phyloP scores from a whole-genome alignment of 1,140 invertebrate species.

The Brachionus rotundiformis region DNA sequence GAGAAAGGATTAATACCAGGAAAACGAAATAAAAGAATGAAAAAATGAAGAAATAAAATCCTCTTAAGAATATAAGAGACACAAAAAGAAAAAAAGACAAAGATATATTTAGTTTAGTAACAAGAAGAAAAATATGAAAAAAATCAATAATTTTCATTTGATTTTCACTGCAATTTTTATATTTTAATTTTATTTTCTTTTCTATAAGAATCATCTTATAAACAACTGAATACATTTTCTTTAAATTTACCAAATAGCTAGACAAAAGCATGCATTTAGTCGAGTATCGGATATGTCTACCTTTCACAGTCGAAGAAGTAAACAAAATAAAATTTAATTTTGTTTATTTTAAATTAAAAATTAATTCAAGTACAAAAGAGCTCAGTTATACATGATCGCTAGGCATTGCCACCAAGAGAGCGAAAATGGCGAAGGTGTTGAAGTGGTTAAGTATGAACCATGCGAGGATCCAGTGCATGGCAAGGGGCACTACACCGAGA shows the following conservation, averaged over 20 bases:
- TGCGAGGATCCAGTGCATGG: constrained; percentile 78
- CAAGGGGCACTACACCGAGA: constrained; percentile 84
- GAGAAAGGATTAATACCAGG: background rate
- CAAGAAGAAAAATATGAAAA: background rate
- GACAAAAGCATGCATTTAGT: constrained; percentile 71
- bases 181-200: background rate
- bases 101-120: constrained; percentile 25
- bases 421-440: constrained; percentile 83
- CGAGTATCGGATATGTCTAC: constrained; percentile 89
- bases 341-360: constrained; percentile 43
- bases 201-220: constrained; percentile 18
- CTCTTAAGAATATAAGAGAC: constrained; percentile 35
- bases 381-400: constrained; percentile 90
- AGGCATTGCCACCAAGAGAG: constrained; percentile 87
- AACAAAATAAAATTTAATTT: constrained; percentile 34
- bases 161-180: constrained; percentile 38
- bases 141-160: constrained; percentile 49
- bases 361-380: constrained; percentile 76
- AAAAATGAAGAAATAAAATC: constrained; percentile 23
- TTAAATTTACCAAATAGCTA: background rate
- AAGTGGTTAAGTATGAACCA: constrained; percentile 79
- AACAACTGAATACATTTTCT: background rate
- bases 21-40: constrained; percentile 2
- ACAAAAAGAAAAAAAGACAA: constrained; percentile 16
- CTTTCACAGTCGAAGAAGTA: constrained; percentile 85